Conservation (phyloP, 2,888 invertebrate species). For the Eupsilia transversa region DNA sequence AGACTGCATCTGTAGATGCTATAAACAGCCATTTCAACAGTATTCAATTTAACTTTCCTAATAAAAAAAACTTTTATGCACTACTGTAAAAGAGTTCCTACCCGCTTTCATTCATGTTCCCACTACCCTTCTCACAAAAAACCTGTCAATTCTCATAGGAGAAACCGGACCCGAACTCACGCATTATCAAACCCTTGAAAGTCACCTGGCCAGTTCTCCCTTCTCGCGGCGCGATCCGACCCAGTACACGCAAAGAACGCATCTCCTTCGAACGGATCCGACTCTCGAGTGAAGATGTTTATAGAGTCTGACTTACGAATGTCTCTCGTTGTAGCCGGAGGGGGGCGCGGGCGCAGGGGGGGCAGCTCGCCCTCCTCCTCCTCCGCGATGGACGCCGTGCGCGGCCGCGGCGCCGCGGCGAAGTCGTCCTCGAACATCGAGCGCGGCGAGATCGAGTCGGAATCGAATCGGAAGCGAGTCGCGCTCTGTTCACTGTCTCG, state of each 20-base stretch:
- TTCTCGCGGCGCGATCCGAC: slow-evolving; percentile 84
- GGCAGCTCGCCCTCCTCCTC: slow-evolving; percentile 86
- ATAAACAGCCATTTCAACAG: neutral
- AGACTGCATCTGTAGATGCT: neutral
- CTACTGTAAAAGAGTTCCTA: neutral
- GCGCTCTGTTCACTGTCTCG: slow-evolving; percentile 81
- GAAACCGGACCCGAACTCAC: slow-evolving; percentile 71
- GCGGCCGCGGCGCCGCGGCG: slow-evolving; percentile 84
- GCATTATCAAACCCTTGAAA: slow-evolving; percentile 87
- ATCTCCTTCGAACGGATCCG: slow-evolving; percentile 97
- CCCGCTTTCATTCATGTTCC: neutral
- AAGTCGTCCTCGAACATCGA: slow-evolving; percentile 94
- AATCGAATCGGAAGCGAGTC: slow-evolving; percentile 86
- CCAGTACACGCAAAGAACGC: slow-evolving; percentile 94
- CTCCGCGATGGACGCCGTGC: slow-evolving; percentile 88
- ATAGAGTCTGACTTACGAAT: slow-evolving; percentile 97
- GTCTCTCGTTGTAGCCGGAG: slow-evolving; percentile 74
- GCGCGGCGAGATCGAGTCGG: slow-evolving; percentile 85
- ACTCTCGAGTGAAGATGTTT: slow-evolving; percentile 96
- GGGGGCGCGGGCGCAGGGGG: slow-evolving; percentile 81
- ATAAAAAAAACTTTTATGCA: neutral
- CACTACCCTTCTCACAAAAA: neutral
- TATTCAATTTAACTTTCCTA: neutral
- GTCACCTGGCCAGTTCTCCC: slow-evolving; percentile 89
- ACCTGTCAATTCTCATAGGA: slow-evolving; percentile 7